These are phyloP conservation scores for Rutilus rutilus DNA, from an alignment of 2,113 vertebrate genomes.

Conservation along the genomic window DNA sequence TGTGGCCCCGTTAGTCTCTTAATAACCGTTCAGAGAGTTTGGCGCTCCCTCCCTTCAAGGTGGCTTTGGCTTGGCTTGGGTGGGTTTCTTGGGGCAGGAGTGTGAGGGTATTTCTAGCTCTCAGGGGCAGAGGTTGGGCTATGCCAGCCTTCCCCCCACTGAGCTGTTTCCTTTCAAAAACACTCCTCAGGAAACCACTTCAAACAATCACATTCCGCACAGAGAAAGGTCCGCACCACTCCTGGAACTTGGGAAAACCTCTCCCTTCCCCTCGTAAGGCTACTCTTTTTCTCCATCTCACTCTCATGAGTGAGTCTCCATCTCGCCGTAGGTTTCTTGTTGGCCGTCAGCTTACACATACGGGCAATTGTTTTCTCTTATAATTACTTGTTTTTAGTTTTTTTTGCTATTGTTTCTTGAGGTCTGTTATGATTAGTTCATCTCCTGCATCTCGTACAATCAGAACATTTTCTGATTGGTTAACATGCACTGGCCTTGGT, in stretches of 20 bases:
- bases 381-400: no score
- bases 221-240: slow-evolving; percentile 60
- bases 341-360: not conserved
- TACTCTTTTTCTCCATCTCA: slow-evolving; percentile 12
- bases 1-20: not conserved
- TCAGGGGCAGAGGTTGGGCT: slow-evolving; percentile 51
- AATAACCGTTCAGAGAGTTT: not conserved
- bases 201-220: slow-evolving; percentile 64
- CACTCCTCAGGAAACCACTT: slow-evolving; percentile 67
- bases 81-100: slow-evolving; percentile 24
- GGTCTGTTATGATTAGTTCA: no score
- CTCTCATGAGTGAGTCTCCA: slow-evolving; percentile 5
- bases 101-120: slow-evolving; percentile 48
- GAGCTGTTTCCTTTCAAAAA: slow-evolving; percentile 64
- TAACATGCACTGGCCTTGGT: no score
- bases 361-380: not conserved
- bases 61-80: not conserved
- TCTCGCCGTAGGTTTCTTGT: slow-evolving; percentile 1
- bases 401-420: not conserved
- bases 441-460: no score
- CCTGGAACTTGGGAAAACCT: slow-evolving; percentile 63
- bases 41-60: slow-evolving; percentile 18
- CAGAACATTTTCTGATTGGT: no score
- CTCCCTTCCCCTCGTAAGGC: slow-evolving; percentile 64
- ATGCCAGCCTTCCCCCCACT: slow-evolving; percentile 56